phyloP scores from a whole-genome alignment of 2,113 vertebrate genomes.

The Aramus guarauna region DNA sequence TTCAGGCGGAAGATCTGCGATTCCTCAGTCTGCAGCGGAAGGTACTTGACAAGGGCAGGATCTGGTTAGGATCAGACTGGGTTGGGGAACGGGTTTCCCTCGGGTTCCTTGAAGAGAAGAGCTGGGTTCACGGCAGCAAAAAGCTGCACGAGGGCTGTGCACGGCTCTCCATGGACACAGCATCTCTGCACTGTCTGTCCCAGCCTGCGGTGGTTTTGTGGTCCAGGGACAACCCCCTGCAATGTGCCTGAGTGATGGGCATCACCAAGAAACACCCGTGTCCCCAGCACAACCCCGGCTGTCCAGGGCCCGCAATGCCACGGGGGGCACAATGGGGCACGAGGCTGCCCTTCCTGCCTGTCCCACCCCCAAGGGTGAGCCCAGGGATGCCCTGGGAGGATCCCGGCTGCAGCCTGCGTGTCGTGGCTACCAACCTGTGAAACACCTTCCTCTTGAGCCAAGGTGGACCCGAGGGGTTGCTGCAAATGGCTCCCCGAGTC shows the following conservation, averaged over 20 bases:
- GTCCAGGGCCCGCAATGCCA: fast-evolving
- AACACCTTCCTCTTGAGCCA: background rate
- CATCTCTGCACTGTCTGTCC: background rate
- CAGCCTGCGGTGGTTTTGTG: fast-evolving
- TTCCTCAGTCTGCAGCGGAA: background rate
- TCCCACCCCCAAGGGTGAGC: fast-evolving
- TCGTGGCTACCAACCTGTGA: fast-evolving
- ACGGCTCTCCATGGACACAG: fast-evolving
- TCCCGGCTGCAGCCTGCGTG: background rate
- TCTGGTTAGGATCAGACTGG: background rate
- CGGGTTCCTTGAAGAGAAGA: background rate
- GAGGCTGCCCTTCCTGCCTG: background rate
- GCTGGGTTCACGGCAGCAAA: background rate
- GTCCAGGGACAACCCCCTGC: fast-evolving
- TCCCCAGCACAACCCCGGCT: background rate
- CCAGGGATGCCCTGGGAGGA: background rate
- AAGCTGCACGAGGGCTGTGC: too few species aligned
- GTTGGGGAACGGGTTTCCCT: background rate
- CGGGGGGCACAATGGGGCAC: fast-evolving
- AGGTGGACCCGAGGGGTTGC: fast-evolving
- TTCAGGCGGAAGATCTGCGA: background rate
- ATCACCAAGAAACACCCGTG: fast-evolving
- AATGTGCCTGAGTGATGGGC: fast-evolving
- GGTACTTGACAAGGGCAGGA: background rate
- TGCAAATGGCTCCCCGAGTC: background rate